A percentile compares a stretch with the other conserved stretches of the same genome.
phyloP scores from a whole-genome alignment of 2,888 invertebrate species.

The Fabriciana adippe region DNA sequence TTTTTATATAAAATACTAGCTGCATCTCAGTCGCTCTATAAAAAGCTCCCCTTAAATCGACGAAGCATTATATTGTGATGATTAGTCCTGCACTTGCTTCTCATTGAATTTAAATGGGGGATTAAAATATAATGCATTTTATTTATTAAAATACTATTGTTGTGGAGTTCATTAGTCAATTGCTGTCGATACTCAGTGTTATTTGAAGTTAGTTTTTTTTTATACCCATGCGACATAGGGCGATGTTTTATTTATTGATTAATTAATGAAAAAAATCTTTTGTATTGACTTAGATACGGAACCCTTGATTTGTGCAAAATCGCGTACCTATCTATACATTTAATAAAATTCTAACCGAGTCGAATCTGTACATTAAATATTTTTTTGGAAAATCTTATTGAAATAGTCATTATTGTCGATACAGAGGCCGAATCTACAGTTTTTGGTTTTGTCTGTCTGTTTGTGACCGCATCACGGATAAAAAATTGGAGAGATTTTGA shows the following conservation, averaged over 20 bases:
- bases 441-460: no score
- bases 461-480: no score
- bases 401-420: no score
- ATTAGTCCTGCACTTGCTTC: slow-evolving; percentile 79
- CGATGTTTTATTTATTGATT: slow-evolving; percentile 6
- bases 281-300: not conserved
- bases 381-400: no score
- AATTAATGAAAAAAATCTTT: not conserved
- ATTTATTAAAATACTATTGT: slow-evolving; percentile 78
- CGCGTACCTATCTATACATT: no score
- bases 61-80: slow-evolving; percentile 81
- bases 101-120: slow-evolving; percentile 82
- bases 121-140: slow-evolving; percentile 74
- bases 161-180: slow-evolving; percentile 72
- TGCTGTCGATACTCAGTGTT: slow-evolving; percentile 60
- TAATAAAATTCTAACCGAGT: no score
- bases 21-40: slow-evolving; percentile 48
- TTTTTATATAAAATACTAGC: slow-evolving; percentile 37
- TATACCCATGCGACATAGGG: not conserved
- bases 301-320: no score
- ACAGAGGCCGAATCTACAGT: no score
- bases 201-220: slow-evolving; percentile 45
- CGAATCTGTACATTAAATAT: no score
- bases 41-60: slow-evolving; percentile 68
- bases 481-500: no score